Evolutionary conservation across 2,888 invertebrate species (phyloP), one percentile per base, ranked within the genome.

Genomic region (Rhopalosiphum nymphaeae): DNA sequence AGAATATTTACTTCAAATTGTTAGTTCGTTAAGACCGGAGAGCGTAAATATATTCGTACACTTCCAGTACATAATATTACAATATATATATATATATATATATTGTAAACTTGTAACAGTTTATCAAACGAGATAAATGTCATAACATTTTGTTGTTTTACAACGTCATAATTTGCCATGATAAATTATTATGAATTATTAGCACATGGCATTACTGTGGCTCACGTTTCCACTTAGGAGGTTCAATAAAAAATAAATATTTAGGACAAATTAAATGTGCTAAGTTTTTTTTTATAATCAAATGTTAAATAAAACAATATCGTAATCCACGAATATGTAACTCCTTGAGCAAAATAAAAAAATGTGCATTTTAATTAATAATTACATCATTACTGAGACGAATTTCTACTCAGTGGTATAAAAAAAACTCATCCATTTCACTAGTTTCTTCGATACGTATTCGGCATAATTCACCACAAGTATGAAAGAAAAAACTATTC

Each of bases 381-480:
- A 56, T 89, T 89, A 56, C 56, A 26, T 56, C 25, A 89, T 89
- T 89, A 56, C 36, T 25, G 26, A 42, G 36, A 56, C 88, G 44
- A 89, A 89, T 89, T 56, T 42, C 42, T 5, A 29, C 26, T 57
- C 26, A 26, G 89, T 42, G 42, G 13, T n/a, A n/a, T 87, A 16
- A 89, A 89, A 88, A 87, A 89, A 89, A 89, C 42, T 89, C 42
- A 89, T 56, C 57, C 29, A 57, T 89, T 89, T 57, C 56, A 46
- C 46, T 42, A 57, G 25, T 89, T 89, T 26, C 57, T 57, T 25
- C 57, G 13, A 89, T 89, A 57, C 13, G 56, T 88, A 57, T 57
- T 53, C 16, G n/a, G 13, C 56, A 88, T 56, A 88, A 88, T 56
- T 88, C 56, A 53, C 53, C 88, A 11, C 25, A 4, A 88, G 26